Conservation (phyloP, 2,797 vertebrate species). For the Orientallactaga sibirica region DNA sequence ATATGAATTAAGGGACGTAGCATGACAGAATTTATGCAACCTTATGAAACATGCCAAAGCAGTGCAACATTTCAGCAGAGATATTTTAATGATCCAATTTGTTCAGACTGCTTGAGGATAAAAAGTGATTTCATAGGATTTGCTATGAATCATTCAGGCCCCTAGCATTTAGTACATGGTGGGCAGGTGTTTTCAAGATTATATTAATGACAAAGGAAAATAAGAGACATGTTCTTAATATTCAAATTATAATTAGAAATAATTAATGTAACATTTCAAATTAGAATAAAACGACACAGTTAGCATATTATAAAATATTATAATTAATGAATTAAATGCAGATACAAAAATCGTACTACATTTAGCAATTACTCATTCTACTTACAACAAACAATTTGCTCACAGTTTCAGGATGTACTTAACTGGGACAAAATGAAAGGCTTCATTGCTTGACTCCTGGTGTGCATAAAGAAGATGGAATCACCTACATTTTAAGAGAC, state of each 20-base stretch:
- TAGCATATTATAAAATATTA: constrained; percentile 67
- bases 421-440: constrained; percentile 66
- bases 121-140: constrained; percentile 64
- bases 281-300: constrained; percentile 71
- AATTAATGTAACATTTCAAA: constrained; percentile 69
- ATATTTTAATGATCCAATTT: constrained; percentile 69
- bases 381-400: constrained; percentile 68
- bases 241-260: constrained; percentile 75
- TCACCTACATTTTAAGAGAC: constrained; percentile 61
- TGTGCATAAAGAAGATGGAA: constrained; percentile 43
- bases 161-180: constrained; percentile 53
- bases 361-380: constrained; percentile 68
- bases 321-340: constrained; percentile 80
- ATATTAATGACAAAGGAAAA: constrained; percentile 72
- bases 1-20: background rate
- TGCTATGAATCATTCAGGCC: constrained; percentile 59
- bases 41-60: constrained; percentile 41
- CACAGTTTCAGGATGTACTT: constrained; percentile 61
- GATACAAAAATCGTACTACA: constrained; percentile 64
- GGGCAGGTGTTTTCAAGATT: constrained; percentile 74
- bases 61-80: constrained; percentile 60
- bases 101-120: constrained; percentile 71
- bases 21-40: constrained; percentile 44
- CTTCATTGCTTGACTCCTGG: constrained; percentile 3
- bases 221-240: constrained; percentile 69